These are phyloP conservation scores for rat (Rattus norvegicus) DNA, from an alignment of 2,113 vertebrate species.

Conservation along the genomic window GRCr8 NC_086028.1:76338501-76339000, in stretches of 20 bases:
- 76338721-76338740: neutral
- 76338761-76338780: neutral
- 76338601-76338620: neutral
- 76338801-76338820: no score
- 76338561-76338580: conserved; percentile 19
- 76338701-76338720: neutral
- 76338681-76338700: neutral
- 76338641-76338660: neutral
- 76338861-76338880: no score
- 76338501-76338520: conserved; percentile 52
- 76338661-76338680: neutral
- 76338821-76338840: no score
- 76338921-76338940: no score
- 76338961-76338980: no score
- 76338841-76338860: neutral
- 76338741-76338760: neutral
- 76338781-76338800: neutral
- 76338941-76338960: no score
- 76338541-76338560: conserved; percentile 33
- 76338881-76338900: neutral
- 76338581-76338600: neutral
- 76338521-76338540: conserved; percentile 18
- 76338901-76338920: neutral
- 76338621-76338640: neutral
- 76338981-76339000: no score